phyloP scores from a whole-genome alignment of 2,113 vertebrate species.

The Microtus oregoni region DNA sequence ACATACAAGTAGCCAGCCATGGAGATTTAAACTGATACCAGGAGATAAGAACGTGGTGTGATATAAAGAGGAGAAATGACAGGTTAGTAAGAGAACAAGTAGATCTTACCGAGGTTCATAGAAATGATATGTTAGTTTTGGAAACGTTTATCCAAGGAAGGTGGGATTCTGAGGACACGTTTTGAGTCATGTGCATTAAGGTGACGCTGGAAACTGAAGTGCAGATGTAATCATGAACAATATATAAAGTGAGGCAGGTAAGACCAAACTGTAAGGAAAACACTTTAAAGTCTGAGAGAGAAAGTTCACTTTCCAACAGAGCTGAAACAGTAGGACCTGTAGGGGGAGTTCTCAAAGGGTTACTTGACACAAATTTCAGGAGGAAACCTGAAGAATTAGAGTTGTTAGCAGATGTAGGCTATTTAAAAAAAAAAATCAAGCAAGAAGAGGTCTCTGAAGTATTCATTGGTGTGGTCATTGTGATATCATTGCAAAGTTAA shows the following conservation, averaged over 20 bases:
- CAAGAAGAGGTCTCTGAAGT: too few species aligned
- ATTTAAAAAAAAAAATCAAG: too few species aligned
- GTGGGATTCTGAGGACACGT: background rate
- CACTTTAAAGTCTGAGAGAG: background rate
- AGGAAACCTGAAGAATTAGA: background rate
- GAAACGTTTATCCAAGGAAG: background rate
- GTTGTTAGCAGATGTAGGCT: background rate
- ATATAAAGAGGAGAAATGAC: background rate
- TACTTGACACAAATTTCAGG: conserved; percentile 2
- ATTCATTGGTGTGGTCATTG: too few species aligned
- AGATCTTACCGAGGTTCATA: background rate
- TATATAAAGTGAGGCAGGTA: background rate
- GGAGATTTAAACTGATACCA: conserved; percentile 10
- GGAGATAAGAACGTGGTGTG: background rate
- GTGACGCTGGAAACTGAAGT: background rate
- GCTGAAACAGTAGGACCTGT: background rate
- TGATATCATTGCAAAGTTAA: too few species aligned
- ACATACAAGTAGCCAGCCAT: background rate
- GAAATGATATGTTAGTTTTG: background rate
- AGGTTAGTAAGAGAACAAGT: background rate
- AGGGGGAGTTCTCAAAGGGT: background rate
- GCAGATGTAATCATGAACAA: background rate
- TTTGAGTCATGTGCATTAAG: background rate
- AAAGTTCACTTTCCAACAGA: background rate
- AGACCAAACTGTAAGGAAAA: background rate